These are phyloP conservation scores for Rousettus madagascariensis DNA, from an alignment of 2,797 vertebrate species.

Conservation along the genomic window DNA sequence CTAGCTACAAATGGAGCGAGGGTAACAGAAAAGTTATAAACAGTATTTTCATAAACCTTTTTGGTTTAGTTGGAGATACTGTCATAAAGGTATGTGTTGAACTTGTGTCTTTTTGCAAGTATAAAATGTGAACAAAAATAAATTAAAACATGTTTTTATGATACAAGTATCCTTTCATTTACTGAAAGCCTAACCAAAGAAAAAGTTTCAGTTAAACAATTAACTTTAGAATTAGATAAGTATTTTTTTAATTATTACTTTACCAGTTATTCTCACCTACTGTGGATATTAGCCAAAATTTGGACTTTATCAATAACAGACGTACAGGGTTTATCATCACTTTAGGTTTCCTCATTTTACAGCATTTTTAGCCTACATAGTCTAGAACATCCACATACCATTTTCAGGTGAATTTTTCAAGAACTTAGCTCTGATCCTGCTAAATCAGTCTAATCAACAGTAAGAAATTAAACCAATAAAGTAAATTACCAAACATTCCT, in stretches of 20 bases:
- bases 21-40: not conserved
- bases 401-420: not conserved
- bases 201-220: not conserved
- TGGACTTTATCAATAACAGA: not conserved
- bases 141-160: not conserved
- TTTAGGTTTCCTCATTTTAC: not conserved
- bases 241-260: not conserved
- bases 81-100: not conserved
- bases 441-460: not conserved
- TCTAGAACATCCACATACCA: not conserved
- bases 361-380: not conserved
- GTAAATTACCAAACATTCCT: not conserved
- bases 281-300: not conserved
- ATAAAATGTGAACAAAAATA: not conserved
- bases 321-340: too few species aligned
- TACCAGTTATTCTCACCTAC: not conserved
- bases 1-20: not conserved
- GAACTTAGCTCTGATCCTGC: not conserved
- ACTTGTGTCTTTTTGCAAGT: not conserved
- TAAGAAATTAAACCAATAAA: slow-evolving; percentile 4
- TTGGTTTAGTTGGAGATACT: not conserved
- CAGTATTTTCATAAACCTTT: not conserved
- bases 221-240: not conserved
- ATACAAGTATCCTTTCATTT: not conserved
- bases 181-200: not conserved